phyloP scores from a whole-genome alignment of 2,888 invertebrate genomes.

The Drosophila setosimentum region DNA sequence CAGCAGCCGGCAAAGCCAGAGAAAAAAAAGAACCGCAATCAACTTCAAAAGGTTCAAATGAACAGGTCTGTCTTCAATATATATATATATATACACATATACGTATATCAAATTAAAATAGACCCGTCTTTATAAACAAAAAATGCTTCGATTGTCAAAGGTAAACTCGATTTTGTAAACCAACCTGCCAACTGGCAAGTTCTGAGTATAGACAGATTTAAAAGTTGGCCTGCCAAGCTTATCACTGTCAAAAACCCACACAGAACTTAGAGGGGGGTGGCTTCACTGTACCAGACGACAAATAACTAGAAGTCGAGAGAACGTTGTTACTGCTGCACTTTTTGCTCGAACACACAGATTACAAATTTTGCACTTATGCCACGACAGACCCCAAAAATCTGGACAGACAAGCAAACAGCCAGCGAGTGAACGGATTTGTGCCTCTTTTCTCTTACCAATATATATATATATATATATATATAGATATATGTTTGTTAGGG shows the following conservation, averaged over 20 bases:
- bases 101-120: conserved; percentile 2
- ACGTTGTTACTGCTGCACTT: conserved; percentile 49
- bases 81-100: background rate
- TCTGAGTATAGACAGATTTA: conserved; percentile 52
- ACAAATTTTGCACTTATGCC: conserved; percentile 77
- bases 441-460: conserved; percentile 45
- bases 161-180: conserved; percentile 22
- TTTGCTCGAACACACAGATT: conserved; percentile 63
- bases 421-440: conserved; percentile 42
- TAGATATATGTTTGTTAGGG: background rate
- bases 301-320: conserved; percentile 17
- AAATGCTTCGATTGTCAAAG: conserved; percentile 24
- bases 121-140: conserved; percentile 3
- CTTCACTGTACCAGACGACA: conserved; percentile 32
- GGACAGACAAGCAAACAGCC: background rate
- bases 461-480: conserved; percentile 29
- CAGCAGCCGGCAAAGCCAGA: conserved; percentile 11
- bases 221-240: conserved; percentile 53
- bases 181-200: conserved; percentile 10
- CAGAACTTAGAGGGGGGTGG: background rate
- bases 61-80: conserved; percentile 55
- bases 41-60: conserved; percentile 27
- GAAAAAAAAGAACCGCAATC: conserved; percentile 9
- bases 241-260: conserved; percentile 54
- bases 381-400: conserved; percentile 39